Evolutionary conservation across 2,797 vertebrate species (phyloP).

Genomic region (Morus bassanus): DNA sequence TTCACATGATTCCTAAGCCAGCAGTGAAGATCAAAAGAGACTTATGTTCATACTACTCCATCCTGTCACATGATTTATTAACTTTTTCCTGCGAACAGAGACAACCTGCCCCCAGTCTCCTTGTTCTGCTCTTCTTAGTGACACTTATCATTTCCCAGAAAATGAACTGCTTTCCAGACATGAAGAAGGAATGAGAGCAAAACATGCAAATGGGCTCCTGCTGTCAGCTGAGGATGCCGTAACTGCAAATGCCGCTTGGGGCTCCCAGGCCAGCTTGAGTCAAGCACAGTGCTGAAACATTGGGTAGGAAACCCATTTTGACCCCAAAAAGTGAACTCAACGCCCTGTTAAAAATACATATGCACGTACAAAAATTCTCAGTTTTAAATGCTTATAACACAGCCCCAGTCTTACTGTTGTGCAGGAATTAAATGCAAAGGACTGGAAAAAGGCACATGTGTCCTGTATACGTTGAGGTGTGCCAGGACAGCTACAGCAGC

Average conservation of each 20-base stretch:
- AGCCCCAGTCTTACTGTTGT: background rate
- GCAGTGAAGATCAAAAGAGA: background rate
- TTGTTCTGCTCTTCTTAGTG: background rate
- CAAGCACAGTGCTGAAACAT: background rate
- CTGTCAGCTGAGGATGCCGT: background rate
- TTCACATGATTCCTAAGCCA: background rate
- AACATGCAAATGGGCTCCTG: background rate
- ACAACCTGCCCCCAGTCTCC: background rate
- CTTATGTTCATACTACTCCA: background rate
- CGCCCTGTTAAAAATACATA: background rate
- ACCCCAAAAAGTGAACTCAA: background rate
- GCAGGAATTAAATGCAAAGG: background rate
- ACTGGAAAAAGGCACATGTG: fast-evolving
- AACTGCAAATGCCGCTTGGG: background rate
- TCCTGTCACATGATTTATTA: background rate
- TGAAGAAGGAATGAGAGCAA: background rate
- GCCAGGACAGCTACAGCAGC: background rate
- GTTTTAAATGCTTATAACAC: background rate
- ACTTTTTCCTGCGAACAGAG: background rate
- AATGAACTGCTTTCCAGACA: background rate
- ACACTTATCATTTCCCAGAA: background rate
- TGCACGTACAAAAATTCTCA: fast-evolving
- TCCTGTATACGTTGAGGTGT: fast-evolving
- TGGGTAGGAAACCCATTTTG: background rate
- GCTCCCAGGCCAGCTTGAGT: background rate